Percentiles rank a stretch among this genome's conserved stretches.
Evolutionary conservation across 1,140 invertebrate genomes (phyloP).

Genomic region (Macrobrachium rosenbergii): DNA sequence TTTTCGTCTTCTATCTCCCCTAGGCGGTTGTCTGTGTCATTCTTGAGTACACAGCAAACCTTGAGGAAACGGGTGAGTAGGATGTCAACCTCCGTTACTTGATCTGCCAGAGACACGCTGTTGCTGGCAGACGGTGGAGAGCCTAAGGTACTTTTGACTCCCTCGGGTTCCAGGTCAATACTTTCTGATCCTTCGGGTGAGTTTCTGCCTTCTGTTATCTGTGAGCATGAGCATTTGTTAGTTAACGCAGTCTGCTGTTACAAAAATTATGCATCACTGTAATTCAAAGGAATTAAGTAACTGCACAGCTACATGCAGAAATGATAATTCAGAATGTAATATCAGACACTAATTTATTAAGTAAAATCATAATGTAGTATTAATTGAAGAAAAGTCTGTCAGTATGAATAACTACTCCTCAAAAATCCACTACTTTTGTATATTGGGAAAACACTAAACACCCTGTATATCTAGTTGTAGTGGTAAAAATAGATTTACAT

Average conservation of each 20-base stretch:
- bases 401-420: too few relatives aligned
- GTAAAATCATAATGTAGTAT: too few relatives aligned
- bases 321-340: too few relatives aligned
- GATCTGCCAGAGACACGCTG: constrained; percentile 34
- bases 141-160: background rate
- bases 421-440: too few relatives aligned
- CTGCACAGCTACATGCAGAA: too few relatives aligned
- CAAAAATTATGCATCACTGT: background rate
- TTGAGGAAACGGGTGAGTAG: constrained; percentile 65
- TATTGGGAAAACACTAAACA: too few relatives aligned
- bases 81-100: constrained; percentile 63
- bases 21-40: constrained; percentile 60
- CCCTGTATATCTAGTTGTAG: too few relatives aligned
- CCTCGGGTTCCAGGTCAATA: constrained; percentile 38
- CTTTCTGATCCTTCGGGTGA: constrained; percentile 63
- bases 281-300: background rate
- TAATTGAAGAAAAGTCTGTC: too few relatives aligned
- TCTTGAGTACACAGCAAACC: constrained; percentile 65
- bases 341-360: too few relatives aligned
- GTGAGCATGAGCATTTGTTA: background rate
- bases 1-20: constrained; percentile 63
- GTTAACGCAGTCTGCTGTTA: background rate
- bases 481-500: too few relatives aligned
- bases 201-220: constrained; percentile 57
- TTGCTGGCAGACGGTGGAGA: background rate